Evolutionary conservation across 2,888 invertebrate species (phyloP).

Genomic region (Eristalis tenax): DNA sequence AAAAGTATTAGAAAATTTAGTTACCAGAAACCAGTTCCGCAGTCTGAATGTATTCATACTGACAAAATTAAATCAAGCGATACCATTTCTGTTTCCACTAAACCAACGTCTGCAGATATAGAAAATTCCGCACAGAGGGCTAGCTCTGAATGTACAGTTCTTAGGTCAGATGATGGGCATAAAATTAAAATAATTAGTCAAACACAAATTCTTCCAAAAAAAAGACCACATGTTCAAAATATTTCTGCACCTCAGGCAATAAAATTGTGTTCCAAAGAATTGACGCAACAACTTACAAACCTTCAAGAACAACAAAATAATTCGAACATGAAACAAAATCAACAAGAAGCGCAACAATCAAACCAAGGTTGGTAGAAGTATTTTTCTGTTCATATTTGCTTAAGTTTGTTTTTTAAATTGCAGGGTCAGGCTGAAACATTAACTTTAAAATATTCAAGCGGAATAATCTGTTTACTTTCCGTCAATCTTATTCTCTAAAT

Average conservation of each 20-base stretch:
- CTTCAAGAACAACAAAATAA: constrained; percentile 78
- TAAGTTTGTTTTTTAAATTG: constrained; percentile 72
- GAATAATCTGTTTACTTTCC: background rate
- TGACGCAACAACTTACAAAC: constrained; percentile 79
- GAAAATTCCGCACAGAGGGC: constrained; percentile 73
- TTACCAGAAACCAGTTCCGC: constrained; percentile 75
- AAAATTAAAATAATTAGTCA: constrained; percentile 80
- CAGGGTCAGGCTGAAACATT: constrained; percentile 61
- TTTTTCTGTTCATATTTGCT: constrained; percentile 41
- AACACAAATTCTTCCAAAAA: constrained; percentile 80
- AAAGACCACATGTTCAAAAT: constrained; percentile 81
- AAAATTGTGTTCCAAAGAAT: constrained; percentile 76
- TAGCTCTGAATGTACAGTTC: constrained; percentile 73
- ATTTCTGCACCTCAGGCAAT: constrained; percentile 78
- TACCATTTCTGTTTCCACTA: background rate
- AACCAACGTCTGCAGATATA: background rate
- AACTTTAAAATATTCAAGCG: constrained; percentile 48
- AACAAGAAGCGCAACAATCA: constrained; percentile 18
- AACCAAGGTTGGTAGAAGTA: constrained; percentile 44
- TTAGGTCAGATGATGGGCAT: constrained; percentile 78
- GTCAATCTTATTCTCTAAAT: background rate
- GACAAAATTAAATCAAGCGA: constrained; percentile 51
- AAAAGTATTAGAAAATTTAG: constrained; percentile 79
- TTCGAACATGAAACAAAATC: constrained; percentile 73
- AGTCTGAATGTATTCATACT: constrained; percentile 14